Evolutionary conservation across 2,888 invertebrate species (phyloP), one percentile per base, ranked within the genome.

Genomic region (Chymomyza procnemis): DNA sequence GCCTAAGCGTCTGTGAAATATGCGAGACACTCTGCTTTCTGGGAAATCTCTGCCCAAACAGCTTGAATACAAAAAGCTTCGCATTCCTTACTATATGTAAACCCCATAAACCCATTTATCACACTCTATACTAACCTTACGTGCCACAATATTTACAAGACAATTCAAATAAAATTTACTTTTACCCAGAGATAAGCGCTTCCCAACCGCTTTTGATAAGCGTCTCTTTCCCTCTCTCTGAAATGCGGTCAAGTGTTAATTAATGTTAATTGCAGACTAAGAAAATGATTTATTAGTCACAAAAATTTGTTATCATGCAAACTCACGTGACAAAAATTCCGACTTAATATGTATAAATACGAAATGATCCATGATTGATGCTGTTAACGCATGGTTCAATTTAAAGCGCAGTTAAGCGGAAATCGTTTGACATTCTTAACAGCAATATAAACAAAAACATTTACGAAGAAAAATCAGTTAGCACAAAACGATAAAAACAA

Each of bases 291-390:
- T 18, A 50, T 18, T 18, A 50, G 19, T 18, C 19, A 50, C 16
- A 50, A 3, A 56, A 67, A 81, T 79, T 75, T 73, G 73, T 79
- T 73, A 74, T 69, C 69, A 79, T 68, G 71, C 54, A 74, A 74
- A 74, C 47, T 52, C 14, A 16, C 48, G 65, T 67, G 70, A 56
- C 48, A 50, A 62, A n/a, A 57, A 16, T 46, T 16, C 46, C 47
- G 46, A 34, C 48, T 47, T 48, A 55, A 16, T 41, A 65, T 47
- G 58, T 67, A 69, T 71, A 67, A n/a, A n/a, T n/a, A 72, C 65
- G 60, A 64, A 58, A 56, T 41, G 34, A 12, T 41, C 34, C 34
- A 41, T 12, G 34, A 2, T 41, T 9, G 34, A 41, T 3, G 34
- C 34, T 12, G 34, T 1, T 41, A 12, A 41, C 34, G 34, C 34